Evolutionary conservation across 35 echinoderm and acorn worm genomes (phyloP).

Genomic region (Patiria miniata): DNA sequence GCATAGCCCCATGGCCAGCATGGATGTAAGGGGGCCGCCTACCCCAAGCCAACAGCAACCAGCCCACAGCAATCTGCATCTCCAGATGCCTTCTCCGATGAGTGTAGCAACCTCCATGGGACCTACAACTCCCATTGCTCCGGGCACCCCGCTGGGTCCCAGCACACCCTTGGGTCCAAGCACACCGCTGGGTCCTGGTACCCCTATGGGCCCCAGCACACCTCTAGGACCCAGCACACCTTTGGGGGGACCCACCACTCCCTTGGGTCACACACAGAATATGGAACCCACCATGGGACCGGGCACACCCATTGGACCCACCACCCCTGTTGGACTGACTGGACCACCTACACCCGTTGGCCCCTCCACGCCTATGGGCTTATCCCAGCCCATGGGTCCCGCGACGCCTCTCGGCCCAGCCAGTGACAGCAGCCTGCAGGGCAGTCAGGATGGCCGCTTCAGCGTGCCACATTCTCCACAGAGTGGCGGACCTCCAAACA

Average conservation of each 20-base stretch:
- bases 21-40: background rate
- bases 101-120: conserved; percentile 46
- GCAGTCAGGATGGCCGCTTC: conserved; percentile 10
- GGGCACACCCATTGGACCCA: conserved; percentile 36
- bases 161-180: conserved; percentile 56
- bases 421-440: background rate
- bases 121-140: conserved; percentile 28
- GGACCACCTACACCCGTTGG: conserved; percentile 7
- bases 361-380: background rate
- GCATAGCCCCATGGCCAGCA: background rate
- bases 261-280: background rate
- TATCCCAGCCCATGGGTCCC: background rate
- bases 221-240: conserved; percentile 26
- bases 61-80: background rate
- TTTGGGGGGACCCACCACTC: conserved; percentile 19
- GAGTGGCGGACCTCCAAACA: background rate
- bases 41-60: background rate
- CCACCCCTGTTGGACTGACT: background rate
- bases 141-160: conserved; percentile 45
- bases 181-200: conserved; percentile 22
- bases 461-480: background rate
- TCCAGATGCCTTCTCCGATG: conserved; percentile 18
- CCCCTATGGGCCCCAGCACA: conserved; percentile 16
- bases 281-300: conserved; percentile 46
- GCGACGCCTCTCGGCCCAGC: background rate